Base-by-base conservation (phyloP, 2,888 invertebrate species). In the Lycophotia porphyrea region DNA sequence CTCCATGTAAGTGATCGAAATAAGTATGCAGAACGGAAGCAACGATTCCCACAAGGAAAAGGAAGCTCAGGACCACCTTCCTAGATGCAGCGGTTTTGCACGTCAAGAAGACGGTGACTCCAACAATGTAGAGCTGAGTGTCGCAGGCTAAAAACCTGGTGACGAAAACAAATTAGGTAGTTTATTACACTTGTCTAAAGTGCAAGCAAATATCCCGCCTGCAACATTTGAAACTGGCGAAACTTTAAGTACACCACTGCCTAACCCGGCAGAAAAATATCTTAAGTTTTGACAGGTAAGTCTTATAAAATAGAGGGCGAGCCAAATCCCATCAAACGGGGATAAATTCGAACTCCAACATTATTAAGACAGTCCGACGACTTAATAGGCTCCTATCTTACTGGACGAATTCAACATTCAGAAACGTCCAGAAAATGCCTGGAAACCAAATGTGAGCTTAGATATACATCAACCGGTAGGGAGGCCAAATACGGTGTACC, bases 121-220 rank as follows among this genome's bases (percentile, higher is more conserved):
- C 91, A 1, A 91, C 2, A 31, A 80, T 75, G 74, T 84, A 90
- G 21, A 93, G 82, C 76, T 93, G 93, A 52, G 86, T 90, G 71
- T 93, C 93, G 15, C 90, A 87, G 42, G 90, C 91, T 68, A 92
- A 75, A 74, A 91, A 91, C 93, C 93, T 93, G 74, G 11, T 24
- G 8, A 76, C 0, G 1, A 39, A 44, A 63, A 63, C 5, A 1
- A 21, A 34, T n/a, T n/a, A n/a, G n/a, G 21, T 34, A 34, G 21
- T 60, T 31, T 18, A 18, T 8, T 8, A 4, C 3, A 60, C 21
- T 11, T 60, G 2, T 21, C 9, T 9, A 21, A 34, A 31, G 58
- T 9, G 11, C 5, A 34, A 34, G 31, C 31, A 31, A 21, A 31
- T 60, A 31, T 34, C 1, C 21, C 9, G 0, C 21, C 31, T 8